These are phyloP conservation scores for Oryctes rhinoceros DNA, from an alignment of 1,140 invertebrate genomes.

Conservation along the genomic window DNA sequence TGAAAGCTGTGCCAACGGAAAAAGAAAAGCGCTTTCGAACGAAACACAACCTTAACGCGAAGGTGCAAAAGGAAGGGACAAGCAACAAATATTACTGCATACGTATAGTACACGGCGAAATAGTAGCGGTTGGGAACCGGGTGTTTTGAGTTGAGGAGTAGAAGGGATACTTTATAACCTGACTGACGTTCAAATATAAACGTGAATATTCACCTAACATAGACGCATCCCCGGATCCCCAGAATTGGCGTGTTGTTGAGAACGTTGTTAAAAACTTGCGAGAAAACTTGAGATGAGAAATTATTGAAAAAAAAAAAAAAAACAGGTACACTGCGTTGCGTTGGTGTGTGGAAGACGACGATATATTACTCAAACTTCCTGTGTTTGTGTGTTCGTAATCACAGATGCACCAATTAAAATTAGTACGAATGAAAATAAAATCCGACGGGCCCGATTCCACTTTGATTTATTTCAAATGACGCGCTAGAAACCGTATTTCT, in stretches of 20 bases:
- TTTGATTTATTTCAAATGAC: conserved; percentile 14
- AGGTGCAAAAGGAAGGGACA: conserved; percentile 2
- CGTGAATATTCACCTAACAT: conserved; percentile 30
- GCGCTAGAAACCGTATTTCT: background rate
- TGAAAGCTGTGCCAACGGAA: conserved; percentile 20
- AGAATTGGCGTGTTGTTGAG: conserved; percentile 4
- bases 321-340: conserved; percentile 17
- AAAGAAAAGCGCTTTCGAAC: conserved; percentile 14
- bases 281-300: background rate
- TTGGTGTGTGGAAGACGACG: conserved; percentile 1
- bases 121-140: conserved; percentile 19
- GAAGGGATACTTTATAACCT: conserved; percentile 32
- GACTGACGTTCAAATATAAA: conserved; percentile 31
- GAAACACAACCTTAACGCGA: background rate
- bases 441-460: background rate
- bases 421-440: background rate
- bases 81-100: background rate
- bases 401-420: background rate
- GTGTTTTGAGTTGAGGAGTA: conserved; percentile 23
- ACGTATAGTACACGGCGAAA: background rate
- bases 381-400: conserved; percentile 18
- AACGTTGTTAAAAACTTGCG: background rate
- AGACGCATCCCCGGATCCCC: conserved; percentile 4
- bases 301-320: background rate
- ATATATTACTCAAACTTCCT: conserved; percentile 4